phyloP scores from a whole-genome alignment of 2,888 invertebrate species.

The Lasioglossum oenotherae region DNA sequence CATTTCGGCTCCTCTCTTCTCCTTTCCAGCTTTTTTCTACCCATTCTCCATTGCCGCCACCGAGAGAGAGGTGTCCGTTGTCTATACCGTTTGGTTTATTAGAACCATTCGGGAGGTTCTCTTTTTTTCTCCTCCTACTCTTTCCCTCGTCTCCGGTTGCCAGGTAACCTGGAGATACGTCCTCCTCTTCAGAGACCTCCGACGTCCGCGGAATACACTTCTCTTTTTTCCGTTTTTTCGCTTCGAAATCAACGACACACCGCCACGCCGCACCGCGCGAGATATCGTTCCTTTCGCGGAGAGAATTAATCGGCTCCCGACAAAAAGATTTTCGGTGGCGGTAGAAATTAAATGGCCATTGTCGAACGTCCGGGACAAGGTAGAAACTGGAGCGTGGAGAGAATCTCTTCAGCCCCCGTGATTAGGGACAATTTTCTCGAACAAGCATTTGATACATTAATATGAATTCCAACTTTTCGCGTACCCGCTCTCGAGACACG shows the following conservation, averaged over 20 bases:
- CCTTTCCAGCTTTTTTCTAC: neutral
- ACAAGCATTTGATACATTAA: slow-evolving; percentile 8
- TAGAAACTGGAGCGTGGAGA: neutral
- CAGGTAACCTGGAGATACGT: neutral
- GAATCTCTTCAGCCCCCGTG: neutral
- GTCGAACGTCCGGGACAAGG: slow-evolving; percentile 4
- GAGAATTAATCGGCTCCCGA: slow-evolving; percentile 6
- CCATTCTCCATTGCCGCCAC: neutral
- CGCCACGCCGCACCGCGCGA: neutral
- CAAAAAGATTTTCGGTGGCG: neutral
- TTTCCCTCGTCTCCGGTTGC: neutral
- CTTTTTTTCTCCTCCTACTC: neutral
- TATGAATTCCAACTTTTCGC: neutral
- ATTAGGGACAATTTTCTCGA: slow-evolving; percentile 1
- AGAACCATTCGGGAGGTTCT: slow-evolving; percentile 22
- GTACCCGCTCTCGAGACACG: neutral
- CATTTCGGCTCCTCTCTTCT: slow-evolving; percentile 34
- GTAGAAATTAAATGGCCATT: slow-evolving; percentile 12
- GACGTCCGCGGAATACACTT: neutral
- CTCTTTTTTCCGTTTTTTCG: neutral
- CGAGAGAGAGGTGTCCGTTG: slow-evolving; percentile 4
- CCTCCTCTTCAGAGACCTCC: neutral
- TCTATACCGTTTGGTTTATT: slow-evolving; percentile 34
- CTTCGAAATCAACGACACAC: neutral
- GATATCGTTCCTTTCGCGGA: neutral